Evolutionary conservation across 2,797 vertebrate genomes (phyloP).

Genomic region (Manis javanica): DNA sequence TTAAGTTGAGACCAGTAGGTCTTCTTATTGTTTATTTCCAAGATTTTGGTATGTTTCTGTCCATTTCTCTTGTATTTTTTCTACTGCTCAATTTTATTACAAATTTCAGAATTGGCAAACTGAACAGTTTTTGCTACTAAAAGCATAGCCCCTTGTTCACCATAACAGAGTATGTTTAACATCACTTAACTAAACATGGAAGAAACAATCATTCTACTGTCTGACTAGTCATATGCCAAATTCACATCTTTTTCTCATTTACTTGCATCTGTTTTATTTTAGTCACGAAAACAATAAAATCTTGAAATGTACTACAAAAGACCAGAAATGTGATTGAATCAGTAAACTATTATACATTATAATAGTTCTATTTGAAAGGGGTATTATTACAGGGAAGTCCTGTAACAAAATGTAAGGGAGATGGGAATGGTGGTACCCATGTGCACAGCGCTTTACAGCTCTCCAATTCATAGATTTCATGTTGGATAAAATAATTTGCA

Average conservation of each 20-base stretch:
- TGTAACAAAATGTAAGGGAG: not conserved
- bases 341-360: not conserved
- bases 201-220: slow-evolving; percentile 39
- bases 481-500: not conserved
- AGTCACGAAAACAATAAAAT: slow-evolving; percentile 54
- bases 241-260: slow-evolving; percentile 64
- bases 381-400: not conserved
- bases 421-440: not conserved
- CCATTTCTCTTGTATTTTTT: slow-evolving; percentile 4
- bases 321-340: slow-evolving; percentile 29
- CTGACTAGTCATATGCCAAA: not conserved
- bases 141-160: not conserved
- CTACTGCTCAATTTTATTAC: slow-evolving; percentile 7
- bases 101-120: slow-evolving; percentile 23
- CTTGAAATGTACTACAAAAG: slow-evolving; percentile 38
- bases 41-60: slow-evolving; percentile 7
- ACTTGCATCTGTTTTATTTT: slow-evolving; percentile 62
- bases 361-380: not conserved
- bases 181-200: slow-evolving; percentile 42
- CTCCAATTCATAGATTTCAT: not conserved
- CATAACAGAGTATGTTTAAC: slow-evolving; percentile 45
- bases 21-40: not conserved
- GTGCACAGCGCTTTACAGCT: not conserved
- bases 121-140: not conserved
- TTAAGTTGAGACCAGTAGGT: not conserved